Conservation (phyloP, 1,140 invertebrate species). For the Drosophila subpulchrella region DNA sequence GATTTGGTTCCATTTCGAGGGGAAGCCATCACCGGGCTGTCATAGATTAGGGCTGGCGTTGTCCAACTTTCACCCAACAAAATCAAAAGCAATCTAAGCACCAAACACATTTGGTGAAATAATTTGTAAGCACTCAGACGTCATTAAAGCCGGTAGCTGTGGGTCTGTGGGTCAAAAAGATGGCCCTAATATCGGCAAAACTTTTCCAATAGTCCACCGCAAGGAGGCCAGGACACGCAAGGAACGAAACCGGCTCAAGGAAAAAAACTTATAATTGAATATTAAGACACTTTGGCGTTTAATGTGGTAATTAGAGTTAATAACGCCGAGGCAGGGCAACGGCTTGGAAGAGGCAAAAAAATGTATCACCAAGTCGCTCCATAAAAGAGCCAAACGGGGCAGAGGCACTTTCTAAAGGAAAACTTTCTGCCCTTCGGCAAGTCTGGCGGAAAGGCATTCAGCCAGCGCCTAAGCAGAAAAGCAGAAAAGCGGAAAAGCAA, state of each 20-base stretch:
- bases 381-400: conserved; percentile 41
- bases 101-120: conserved; percentile 69
- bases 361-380: conserved; percentile 44
- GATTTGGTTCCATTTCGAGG: conserved; percentile 15
- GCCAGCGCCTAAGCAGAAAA: conserved; percentile 68
- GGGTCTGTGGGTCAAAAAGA: conserved; percentile 20
- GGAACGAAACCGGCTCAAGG: conserved; percentile 16
- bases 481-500: conserved; percentile 71
- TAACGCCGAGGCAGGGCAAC: conserved; percentile 67
- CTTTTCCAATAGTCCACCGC: conserved; percentile 62
- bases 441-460: conserved; percentile 71
- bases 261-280: conserved; percentile 77
- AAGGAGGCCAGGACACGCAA: conserved; percentile 56
- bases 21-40: conserved; percentile 2
- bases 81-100: conserved; percentile 73
- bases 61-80: conserved; percentile 52
- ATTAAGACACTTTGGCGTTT: conserved; percentile 81
- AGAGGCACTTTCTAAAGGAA: conserved; percentile 51
- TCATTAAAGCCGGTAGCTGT: conserved; percentile 47
- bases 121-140: conserved; percentile 79
- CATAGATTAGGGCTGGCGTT: conserved; percentile 37
- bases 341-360: conserved; percentile 53
- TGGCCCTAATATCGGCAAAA: conserved; percentile 53
- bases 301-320: conserved; percentile 82
- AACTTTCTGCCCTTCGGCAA: conserved; percentile 51